phyloP scores from a whole-genome alignment of 2,797 vertebrate genomes.

The Erithacus rubecula region DNA sequence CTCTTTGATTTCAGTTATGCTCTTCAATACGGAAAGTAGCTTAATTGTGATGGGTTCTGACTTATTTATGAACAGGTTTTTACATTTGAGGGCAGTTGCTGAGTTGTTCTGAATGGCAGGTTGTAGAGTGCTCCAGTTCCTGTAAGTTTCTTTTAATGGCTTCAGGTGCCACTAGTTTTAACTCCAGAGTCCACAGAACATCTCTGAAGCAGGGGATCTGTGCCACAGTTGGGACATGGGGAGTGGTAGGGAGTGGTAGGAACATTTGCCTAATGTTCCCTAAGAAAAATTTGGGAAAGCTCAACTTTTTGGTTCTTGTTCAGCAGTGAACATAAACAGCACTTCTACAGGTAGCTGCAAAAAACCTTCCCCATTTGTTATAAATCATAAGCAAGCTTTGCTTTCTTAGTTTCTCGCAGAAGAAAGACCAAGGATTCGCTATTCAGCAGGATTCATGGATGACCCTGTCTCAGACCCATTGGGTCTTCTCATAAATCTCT shows the following conservation, averaged over 20 bases:
- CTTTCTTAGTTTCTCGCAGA: neutral
- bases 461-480: neutral
- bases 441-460: neutral
- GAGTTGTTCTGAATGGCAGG: neutral
- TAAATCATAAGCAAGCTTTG: neutral
- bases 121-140: neutral
- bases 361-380: neutral
- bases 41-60: conserved; percentile 13
- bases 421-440: neutral
- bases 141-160: neutral
- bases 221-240: neutral
- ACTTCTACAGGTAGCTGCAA: neutral
- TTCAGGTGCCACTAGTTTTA: neutral
- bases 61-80: neutral
- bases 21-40: conserved; percentile 9
- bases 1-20: conserved; percentile 22
- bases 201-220: neutral
- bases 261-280: neutral
- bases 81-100: neutral
- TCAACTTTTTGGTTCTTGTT: neutral
- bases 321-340: neutral
- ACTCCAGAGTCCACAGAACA: neutral
- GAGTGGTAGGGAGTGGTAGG: fast-evolving
- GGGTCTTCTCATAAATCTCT: neutral
- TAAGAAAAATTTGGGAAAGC: neutral